Percentiles rank a stretch among this genome's conserved stretches.
Evolutionary conservation across 2,113 vertebrate species (phyloP).

Genomic region (Psilopogon haemacephalus): DNA sequence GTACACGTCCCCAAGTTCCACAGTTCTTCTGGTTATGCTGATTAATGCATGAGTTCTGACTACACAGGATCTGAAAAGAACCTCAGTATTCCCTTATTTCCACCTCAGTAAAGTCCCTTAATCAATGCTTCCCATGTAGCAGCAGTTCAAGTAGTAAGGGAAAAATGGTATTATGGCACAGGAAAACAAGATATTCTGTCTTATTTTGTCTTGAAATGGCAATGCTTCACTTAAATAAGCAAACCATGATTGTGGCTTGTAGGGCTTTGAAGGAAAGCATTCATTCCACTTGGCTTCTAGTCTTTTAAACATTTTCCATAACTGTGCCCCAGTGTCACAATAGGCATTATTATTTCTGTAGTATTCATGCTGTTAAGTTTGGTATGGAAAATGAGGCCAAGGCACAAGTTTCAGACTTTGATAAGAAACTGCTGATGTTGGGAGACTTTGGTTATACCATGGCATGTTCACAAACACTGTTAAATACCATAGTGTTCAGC

Average conservation of each 20-base stretch:
- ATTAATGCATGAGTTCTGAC: background rate
- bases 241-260: background rate
- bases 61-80: background rate
- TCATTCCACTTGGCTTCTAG: background rate
- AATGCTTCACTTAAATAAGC: background rate
- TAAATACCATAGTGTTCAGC: background rate
- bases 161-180: background rate
- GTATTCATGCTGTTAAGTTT: background rate
- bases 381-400: background rate
- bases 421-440: background rate
- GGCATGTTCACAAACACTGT: background rate
- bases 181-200: background rate
- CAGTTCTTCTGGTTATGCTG: background rate
- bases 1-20: background rate
- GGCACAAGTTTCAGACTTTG: background rate
- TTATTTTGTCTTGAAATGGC: background rate
- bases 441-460: background rate
- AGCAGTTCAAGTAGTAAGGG: background rate
- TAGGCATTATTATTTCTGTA: background rate
- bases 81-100: background rate
- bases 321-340: background rate
- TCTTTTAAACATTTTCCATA: background rate
- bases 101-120: background rate
- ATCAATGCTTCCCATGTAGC: background rate
- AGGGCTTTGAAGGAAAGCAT: background rate